Conservation (phyloP, 2,888 invertebrate genomes). For the Aporophyla lueneburgensis region DNA sequence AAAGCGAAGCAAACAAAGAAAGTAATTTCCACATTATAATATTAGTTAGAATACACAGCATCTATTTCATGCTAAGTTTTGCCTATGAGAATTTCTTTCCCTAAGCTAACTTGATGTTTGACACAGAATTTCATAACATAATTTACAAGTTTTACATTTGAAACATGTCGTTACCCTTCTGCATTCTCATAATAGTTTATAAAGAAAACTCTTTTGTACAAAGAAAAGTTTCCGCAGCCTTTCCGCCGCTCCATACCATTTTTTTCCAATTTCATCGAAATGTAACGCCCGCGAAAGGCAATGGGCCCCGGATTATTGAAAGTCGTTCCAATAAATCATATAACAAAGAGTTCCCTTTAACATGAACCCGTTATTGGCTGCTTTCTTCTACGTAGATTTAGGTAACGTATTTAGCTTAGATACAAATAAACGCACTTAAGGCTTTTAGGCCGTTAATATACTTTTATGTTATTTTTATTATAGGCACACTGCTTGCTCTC, state of each 20-base stretch:
- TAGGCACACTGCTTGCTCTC: constrained; percentile 26
- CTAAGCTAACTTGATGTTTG: not conserved
- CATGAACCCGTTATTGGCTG: constrained; percentile 53
- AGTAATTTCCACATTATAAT: too few species aligned
- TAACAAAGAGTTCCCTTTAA: constrained; percentile 68
- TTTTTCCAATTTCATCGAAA: constrained; percentile 72
- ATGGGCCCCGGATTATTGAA: constrained; percentile 69
- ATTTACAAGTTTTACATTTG: constrained; percentile 6
- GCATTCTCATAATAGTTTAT: constrained; percentile 49
- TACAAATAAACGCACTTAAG: constrained; percentile 48
- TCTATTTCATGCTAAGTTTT: not conserved
- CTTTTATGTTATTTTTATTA: constrained; percentile 59
- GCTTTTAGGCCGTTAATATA: constrained; percentile 40
- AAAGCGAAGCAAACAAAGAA: too few species aligned
- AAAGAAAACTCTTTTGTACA: constrained; percentile 52
- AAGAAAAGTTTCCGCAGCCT: constrained; percentile 58
- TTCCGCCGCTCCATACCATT: constrained; percentile 64
- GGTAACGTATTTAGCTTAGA: constrained; percentile 48
- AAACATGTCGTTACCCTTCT: constrained; percentile 15
- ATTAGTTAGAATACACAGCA: too few species aligned
- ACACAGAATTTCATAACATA: not conserved
- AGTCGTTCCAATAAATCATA: constrained; percentile 73
- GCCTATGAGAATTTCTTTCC: not conserved
- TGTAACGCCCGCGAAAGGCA: constrained; percentile 70
- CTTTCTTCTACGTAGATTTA: constrained; percentile 44